These are phyloP conservation scores for Steinernema carpocapsae DNA, from an alignment of 2,888 invertebrate species.

Conservation along the genomic window DNA sequence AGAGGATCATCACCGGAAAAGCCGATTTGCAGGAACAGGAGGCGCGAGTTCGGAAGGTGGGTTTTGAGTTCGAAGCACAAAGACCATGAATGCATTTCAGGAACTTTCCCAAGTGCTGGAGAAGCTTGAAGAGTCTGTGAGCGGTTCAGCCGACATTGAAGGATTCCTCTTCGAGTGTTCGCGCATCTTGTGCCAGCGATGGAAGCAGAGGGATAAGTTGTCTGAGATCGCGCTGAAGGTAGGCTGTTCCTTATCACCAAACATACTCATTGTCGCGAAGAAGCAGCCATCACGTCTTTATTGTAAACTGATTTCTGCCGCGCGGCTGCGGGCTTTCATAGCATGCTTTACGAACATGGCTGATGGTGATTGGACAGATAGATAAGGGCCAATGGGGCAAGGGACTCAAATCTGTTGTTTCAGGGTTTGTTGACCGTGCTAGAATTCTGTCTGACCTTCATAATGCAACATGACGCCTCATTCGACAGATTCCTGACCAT, in stretches of 20 bases:
- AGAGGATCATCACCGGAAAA: background rate
- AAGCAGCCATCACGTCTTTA: too few relatives aligned
- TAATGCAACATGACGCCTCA: conserved; percentile 45
- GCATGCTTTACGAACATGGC: too few relatives aligned
- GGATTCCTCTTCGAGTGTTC: conserved; percentile 19
- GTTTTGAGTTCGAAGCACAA: background rate
- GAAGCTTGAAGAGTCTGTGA: background rate
- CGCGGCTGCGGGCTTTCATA: too few relatives aligned
- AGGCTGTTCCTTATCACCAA: too few relatives aligned
- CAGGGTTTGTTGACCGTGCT: conserved; percentile 59
- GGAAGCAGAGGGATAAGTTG: conserved; percentile 10
- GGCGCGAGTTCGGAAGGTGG: background rate
- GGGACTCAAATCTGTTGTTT: background rate
- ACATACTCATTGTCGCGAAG: too few relatives aligned
- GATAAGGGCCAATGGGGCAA: too few relatives aligned
- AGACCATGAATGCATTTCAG: background rate
- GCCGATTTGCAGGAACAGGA: background rate
- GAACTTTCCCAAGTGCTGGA: conserved; percentile 2
- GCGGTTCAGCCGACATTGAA: conserved; percentile 3
- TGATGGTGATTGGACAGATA: too few relatives aligned
- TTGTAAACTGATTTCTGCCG: too few relatives aligned
- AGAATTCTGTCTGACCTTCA: conserved; percentile 56
- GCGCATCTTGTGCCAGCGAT: conserved; percentile 1
- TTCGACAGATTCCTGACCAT: conserved; percentile 54
- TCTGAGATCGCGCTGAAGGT: conserved; percentile 26